Conservation (phyloP, 2,113 vertebrate genomes). For the Zosterops hypoxanthus region DNA sequence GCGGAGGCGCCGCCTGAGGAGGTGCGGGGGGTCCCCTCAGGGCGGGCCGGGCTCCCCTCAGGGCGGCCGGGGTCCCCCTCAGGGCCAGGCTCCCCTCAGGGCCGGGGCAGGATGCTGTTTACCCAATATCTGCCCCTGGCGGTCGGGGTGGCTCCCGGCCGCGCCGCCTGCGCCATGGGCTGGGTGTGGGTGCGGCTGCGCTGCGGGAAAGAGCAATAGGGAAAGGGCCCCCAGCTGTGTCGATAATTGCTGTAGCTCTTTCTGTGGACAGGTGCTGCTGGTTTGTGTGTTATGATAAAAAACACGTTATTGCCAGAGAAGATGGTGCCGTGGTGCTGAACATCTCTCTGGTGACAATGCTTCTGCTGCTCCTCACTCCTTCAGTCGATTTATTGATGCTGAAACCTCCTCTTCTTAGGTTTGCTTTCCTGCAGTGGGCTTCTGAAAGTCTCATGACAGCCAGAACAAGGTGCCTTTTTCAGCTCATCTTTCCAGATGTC, state of each 20-base stretch:
- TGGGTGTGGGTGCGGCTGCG: not conserved
- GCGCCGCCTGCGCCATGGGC: too few relatives aligned
- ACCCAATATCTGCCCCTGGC: not conserved
- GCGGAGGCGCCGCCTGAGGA: too few relatives aligned
- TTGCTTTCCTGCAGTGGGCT: not conserved
- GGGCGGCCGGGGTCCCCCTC: too few relatives aligned
- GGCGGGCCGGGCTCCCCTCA: not conserved
- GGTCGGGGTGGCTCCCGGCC: not conserved
- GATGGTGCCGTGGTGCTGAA: fast-evolving
- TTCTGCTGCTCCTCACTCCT: fast-evolving
- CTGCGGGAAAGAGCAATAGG: not conserved
- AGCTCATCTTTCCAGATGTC: not conserved
- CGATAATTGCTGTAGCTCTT: not conserved
- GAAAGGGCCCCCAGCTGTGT: not conserved
- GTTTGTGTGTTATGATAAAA: fast-evolving
- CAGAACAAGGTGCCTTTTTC: not conserved
- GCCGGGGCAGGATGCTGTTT: too few relatives aligned
- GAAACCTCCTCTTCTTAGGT: not conserved
- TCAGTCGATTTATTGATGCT: fast-evolving
- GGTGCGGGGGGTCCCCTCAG: too few relatives aligned
- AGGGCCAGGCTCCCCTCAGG: too few relatives aligned
- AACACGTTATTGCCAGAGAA: fast-evolving
- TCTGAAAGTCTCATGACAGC: not conserved
- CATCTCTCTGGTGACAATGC: fast-evolving
- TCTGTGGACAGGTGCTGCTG: not conserved